Percentiles rank a stretch among this genome's conserved stretches.
These are phyloP conservation scores for Clupea harengus DNA, from an alignment of 2,113 vertebrate species.

Conservation along the genomic window DNA sequence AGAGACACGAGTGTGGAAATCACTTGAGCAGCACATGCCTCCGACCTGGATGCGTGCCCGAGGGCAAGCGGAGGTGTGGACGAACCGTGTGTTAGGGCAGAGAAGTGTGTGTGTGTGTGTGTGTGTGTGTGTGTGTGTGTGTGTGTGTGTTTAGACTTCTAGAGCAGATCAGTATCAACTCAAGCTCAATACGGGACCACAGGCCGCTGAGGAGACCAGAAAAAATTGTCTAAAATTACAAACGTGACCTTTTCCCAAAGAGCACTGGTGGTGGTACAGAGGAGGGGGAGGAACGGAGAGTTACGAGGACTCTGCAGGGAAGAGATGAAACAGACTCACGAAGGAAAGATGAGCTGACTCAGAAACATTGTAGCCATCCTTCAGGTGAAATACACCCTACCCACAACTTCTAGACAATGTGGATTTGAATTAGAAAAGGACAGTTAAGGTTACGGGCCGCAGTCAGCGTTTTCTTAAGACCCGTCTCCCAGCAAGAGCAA, in stretches of 20 bases:
- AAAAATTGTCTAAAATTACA: background rate
- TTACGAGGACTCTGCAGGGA: background rate
- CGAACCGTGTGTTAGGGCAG: background rate
- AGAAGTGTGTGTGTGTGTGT: background rate
- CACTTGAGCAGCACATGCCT: background rate
- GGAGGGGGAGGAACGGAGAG: background rate
- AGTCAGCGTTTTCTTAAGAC: background rate
- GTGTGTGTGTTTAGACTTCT: background rate
- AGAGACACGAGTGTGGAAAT: background rate
- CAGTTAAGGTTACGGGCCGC: background rate
- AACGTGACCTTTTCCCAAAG: background rate
- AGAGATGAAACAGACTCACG: background rate
- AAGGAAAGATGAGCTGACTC: background rate
- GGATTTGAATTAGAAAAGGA: background rate
- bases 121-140: slow-evolving; percentile 10
- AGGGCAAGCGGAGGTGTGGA: background rate
- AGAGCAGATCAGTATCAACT: slow-evolving; percentile 2
- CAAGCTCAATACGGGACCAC: slow-evolving; percentile 3
- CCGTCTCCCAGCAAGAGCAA: background rate
- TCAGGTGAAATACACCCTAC: background rate
- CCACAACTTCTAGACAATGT: background rate
- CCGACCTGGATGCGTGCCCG: background rate
- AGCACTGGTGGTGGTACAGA: background rate
- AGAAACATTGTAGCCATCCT: background rate
- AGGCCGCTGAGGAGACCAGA: background rate